Evolutionary conservation across 2,888 invertebrate species (phyloP).

Genomic region (Acanthosepion pharaonis): DNA sequence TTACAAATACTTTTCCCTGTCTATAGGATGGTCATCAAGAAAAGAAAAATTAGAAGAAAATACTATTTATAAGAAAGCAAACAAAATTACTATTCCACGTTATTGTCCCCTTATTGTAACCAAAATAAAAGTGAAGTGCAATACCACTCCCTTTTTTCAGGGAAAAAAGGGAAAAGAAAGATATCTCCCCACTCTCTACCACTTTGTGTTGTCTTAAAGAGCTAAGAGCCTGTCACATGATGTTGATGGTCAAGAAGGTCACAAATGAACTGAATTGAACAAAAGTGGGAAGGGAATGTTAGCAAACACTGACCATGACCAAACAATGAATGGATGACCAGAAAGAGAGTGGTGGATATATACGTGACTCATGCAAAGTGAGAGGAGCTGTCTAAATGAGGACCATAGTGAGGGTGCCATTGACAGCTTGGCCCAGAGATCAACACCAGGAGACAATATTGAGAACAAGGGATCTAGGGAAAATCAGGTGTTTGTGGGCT

Average conservation of each 20-base stretch:
- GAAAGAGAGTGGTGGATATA: neutral
- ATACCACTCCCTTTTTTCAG: no score
- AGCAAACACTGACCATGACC: neutral
- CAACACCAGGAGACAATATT: neutral
- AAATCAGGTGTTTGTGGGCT: neutral
- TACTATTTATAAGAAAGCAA: no score
- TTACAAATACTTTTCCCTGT: no score
- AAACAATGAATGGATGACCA: neutral
- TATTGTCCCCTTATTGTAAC: no score
- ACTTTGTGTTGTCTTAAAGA: neutral
- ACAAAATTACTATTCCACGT: no score
- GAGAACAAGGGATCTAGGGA: neutral
- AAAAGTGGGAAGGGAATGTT: neutral
- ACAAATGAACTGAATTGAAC: neutral
- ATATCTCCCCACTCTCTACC: neutral
- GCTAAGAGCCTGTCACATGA: neutral
- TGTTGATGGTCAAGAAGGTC: neutral
- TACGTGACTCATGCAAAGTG: neutral
- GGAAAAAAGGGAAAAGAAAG: neutral
- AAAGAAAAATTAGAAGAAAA: no score
- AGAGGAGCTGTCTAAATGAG: neutral
- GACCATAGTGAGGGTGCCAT: neutral
- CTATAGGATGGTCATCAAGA: no score
- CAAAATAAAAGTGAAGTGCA: no score
- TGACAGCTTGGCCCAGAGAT: conserved; percentile 33